Percentiles rank a stretch among this genome's conserved stretches.
phyloP scores from a whole-genome alignment of 2,888 invertebrate species.

The Brachyptera risi region DNA sequence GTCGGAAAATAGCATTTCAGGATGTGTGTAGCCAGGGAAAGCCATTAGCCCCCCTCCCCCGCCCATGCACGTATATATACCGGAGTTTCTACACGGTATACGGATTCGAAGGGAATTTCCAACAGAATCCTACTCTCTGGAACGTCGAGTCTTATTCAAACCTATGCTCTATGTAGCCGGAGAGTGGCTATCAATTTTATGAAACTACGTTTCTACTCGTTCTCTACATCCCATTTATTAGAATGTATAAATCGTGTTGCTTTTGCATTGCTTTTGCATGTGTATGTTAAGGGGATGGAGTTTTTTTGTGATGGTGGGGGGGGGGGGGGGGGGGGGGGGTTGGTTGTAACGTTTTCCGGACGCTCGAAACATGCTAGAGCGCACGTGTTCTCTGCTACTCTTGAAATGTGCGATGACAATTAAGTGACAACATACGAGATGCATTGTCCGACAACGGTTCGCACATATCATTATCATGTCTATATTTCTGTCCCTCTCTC shows the following conservation, averaged over 20 bases:
- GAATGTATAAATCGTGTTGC: constrained; percentile 14
- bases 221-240: constrained; percentile 16
- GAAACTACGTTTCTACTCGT: not conserved
- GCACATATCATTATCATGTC: too few relatives aligned
- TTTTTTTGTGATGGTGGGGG: not conserved
- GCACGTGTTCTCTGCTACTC: too few relatives aligned
- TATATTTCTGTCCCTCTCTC: too few relatives aligned
- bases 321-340: not conserved
- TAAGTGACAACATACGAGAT: too few relatives aligned
- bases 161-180: constrained; percentile 7
- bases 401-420: too few relatives aligned
- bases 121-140: constrained; percentile 7
- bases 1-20: constrained; percentile 19
- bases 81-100: not conserved
- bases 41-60: constrained; percentile 12
- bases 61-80: constrained; percentile 11
- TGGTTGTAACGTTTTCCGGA: too few relatives aligned
- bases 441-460: too few relatives aligned
- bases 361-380: too few relatives aligned
- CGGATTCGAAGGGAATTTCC: constrained; percentile 1
- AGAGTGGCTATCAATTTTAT: constrained; percentile 20
- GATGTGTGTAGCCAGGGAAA: constrained; percentile 20
- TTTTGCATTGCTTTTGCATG: not conserved
- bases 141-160: constrained; percentile 18
- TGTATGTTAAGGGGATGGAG: not conserved